phyloP scores from a whole-genome alignment of 2,888 invertebrate species.

The Synanthedon andrenaeformis region DNA sequence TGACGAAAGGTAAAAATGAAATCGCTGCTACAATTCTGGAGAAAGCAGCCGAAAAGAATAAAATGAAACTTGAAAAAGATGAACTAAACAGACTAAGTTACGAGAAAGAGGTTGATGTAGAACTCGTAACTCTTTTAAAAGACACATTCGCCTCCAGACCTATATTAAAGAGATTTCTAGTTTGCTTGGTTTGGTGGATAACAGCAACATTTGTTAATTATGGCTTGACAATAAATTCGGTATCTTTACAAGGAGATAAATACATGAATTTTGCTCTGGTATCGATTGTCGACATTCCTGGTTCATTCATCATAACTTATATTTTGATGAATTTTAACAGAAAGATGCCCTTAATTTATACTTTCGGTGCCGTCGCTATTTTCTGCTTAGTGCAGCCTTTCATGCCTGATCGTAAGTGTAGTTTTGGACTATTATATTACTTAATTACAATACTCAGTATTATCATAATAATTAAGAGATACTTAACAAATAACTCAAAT shows the following conservation, averaged over 20 bases:
- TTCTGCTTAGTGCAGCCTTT: conserved; percentile 73
- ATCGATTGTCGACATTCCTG: conserved; percentile 1
- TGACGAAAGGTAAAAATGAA: conserved; percentile 69
- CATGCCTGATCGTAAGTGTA: conserved; percentile 60
- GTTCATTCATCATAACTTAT: neutral
- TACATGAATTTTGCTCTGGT: conserved; percentile 1
- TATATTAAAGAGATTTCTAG: conserved; percentile 38
- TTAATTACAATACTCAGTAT: no score
- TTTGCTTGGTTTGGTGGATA: conserved; percentile 51
- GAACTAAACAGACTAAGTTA: neutral
- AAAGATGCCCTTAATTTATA: conserved; percentile 42
- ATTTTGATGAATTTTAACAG: conserved; percentile 45
- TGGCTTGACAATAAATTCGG: conserved; percentile 2
- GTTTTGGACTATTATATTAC: neutral
- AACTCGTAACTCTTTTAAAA: conserved; percentile 7
- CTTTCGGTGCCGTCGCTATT: conserved; percentile 67
- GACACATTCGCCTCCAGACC: conserved; percentile 39
- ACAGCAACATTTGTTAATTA: conserved; percentile 2
- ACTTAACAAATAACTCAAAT: no score
- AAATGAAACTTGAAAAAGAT: conserved; percentile 6
- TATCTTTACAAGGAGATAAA: conserved; percentile 1
- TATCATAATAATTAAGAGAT: no score
- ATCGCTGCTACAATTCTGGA: conserved; percentile 68
- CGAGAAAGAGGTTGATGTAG: conserved; percentile 1
- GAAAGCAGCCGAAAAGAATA: conserved; percentile 49